Conservation (phyloP, 2,113 vertebrate species). For the Cochlearius cochlearius region DNA sequence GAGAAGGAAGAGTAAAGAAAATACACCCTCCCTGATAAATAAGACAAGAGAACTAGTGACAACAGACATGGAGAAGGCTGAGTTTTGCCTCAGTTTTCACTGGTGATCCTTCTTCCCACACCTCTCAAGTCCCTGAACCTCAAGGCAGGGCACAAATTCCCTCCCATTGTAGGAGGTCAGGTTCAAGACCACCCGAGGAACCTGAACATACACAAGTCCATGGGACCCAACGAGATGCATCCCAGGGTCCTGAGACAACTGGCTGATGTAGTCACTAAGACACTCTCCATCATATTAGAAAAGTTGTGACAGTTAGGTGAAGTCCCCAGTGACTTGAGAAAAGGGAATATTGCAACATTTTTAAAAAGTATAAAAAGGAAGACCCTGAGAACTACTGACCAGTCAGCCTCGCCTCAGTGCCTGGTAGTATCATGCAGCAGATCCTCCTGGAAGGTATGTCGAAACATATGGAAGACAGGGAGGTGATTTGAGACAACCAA, state of each 20-base stretch:
- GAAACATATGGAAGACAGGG: no score
- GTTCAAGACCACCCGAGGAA: not conserved
- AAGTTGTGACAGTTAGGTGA: no score
- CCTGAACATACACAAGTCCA: not conserved
- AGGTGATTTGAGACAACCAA: no score
- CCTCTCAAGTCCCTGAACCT: not conserved
- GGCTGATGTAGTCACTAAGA: not conserved
- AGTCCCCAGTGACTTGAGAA: no score
- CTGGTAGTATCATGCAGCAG: no score
- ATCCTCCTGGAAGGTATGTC: no score
- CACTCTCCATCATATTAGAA: no score
- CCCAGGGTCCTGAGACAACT: not conserved
- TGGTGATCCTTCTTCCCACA: not conserved
- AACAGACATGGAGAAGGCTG: not conserved
- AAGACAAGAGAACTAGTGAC: not conserved
- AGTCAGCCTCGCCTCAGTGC: no score
- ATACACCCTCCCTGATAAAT: not conserved
- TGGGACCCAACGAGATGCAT: not conserved
- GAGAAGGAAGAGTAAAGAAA: not conserved
- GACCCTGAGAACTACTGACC: no score
- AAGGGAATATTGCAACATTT: no score
- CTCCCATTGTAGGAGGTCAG: not conserved
- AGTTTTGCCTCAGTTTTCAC: not conserved
- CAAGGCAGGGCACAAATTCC: not conserved
- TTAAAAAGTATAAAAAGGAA: no score